Evolutionary conservation across 2,888 invertebrate species (phyloP), one percentile per base, ranked within the genome.

Genomic region (Cataglyphis cursor): DNA sequence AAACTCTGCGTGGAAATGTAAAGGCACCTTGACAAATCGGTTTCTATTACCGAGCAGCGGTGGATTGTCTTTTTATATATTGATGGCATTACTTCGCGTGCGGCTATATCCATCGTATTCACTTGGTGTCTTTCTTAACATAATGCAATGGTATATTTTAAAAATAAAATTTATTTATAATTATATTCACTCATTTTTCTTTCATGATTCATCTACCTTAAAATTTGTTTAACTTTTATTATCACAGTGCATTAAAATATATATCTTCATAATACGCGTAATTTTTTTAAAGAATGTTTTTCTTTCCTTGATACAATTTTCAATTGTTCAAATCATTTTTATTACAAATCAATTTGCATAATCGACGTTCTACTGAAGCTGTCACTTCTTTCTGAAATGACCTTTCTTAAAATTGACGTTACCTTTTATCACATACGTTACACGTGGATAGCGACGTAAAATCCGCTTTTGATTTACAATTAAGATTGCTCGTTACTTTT

Each of bases 21-120:
- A 93, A 93, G 92, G 93, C 93, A 91, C 89, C 92, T 92, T 93
- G 93, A 93, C 93, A 93, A 93, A 93, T 93, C 93, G 93, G 90
- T 93, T 93, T 93, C 93, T 93, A 93, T 93, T 93, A 93, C 93
- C 89, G 87, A 81, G 82, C 84, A 87, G 87, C 66, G 90, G 72
- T 81, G 83, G 90, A 80, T 89, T 88, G 89, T 90, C 88, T 86
- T 85, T 89, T 90, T 91, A 73, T 91, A 92, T 93, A 93, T 93
- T 91, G 93, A 93, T 93, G 89, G 91, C 92, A 91, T 93, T 93
- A 93, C 93, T 93, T 93, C 88, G 87, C 89, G 6, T 51, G 75
- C 84, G 85, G 89, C 82, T 87, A 83, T 82, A 81, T 73, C 72
- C 84, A 76, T 78, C 87, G 84, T 84, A 88, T 90, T 90, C 86